Evolutionary conservation across 2,797 vertebrate species (phyloP).

Genomic region (Clarias pachynema): DNA sequence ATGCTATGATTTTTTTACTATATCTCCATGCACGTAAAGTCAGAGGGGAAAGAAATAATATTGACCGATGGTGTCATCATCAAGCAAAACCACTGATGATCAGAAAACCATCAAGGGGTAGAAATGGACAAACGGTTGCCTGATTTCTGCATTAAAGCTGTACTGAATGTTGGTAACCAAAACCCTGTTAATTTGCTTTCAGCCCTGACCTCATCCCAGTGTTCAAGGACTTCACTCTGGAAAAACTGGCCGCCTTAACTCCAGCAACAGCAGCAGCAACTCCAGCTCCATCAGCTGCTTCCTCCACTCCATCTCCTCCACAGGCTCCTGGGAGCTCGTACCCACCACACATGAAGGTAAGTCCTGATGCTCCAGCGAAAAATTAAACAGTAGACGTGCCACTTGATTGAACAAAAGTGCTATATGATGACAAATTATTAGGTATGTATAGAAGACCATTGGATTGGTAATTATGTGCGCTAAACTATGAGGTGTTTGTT

Average conservation of each 20-base stretch:
- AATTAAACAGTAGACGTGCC: too few species aligned
- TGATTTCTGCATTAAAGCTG: neutral
- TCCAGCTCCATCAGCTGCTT: constrained; percentile 48
- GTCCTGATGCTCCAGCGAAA: neutral
- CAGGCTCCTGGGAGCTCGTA: constrained; percentile 83
- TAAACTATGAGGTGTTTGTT: neutral
- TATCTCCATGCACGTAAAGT: neutral
- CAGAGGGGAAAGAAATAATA: neutral
- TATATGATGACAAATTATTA: neutral
- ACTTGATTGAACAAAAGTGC: neutral
- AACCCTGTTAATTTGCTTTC: neutral
- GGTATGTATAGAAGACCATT: neutral
- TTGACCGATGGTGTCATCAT: neutral
- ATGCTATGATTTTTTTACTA: too few species aligned
- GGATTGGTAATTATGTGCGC: neutral
- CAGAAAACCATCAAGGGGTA: neutral
- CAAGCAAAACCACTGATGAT: neutral
- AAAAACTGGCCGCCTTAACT: constrained; percentile 64
- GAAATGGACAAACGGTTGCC: neutral
- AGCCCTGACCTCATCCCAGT: constrained; percentile 80
- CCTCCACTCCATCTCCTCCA: constrained; percentile 51
- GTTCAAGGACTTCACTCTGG: constrained; percentile 82
- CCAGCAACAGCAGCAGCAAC: constrained; percentile 54
- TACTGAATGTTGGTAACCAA: neutral
- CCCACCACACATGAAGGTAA: constrained; percentile 83